Evolutionary conservation across 2,888 invertebrate genomes (phyloP), one percentile per base, ranked within the genome.

Genomic region (Sipha maydis): DNA sequence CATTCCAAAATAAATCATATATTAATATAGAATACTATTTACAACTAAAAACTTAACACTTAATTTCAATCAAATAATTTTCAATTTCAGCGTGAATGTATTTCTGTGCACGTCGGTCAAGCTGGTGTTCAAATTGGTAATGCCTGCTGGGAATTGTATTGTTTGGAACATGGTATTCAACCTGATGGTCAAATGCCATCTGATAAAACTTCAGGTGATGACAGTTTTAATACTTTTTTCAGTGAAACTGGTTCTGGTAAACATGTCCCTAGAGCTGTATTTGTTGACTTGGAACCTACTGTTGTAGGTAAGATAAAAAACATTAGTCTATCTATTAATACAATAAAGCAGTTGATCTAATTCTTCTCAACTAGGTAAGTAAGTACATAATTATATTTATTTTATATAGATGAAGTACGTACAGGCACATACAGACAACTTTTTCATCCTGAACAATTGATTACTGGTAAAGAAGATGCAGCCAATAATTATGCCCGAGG

Each of bases 401-500:
- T 48, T 48, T 14, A 48, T 48, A 21, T 91, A 92, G 96, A 97
- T 93, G 97, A 97, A 93, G 97, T 97, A 90, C 95, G 97, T 91
- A 97, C 97, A 89, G 98, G 98, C 91, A 97, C 97, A 91, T 98
- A 98, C 94, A 94, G 97, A 90, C 97, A 97, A 93, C 94, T 98
- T 91, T 98, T 98, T 95, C 98, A 99, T 93, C 98, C 98, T 90
- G 98, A 98, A 93, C 98, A 98, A 93, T 94, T 98, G 92, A 97
- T 98, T 93, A 97, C 97, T 91, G 98, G 98, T 91, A 98, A 98
- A 93, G 98, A 98, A 93, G 98, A 98, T 92, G 98, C 98, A 83
- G 98, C 98, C 91, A 98, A 99, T 93, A 98, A 99, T 93, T 99
- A 98, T 91, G 98, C 98, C 90, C 95, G 98, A 91, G 98, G 98